Base-by-base conservation (phyloP, 2,113 vertebrate genomes). In the Anoura caudifer region DNA sequence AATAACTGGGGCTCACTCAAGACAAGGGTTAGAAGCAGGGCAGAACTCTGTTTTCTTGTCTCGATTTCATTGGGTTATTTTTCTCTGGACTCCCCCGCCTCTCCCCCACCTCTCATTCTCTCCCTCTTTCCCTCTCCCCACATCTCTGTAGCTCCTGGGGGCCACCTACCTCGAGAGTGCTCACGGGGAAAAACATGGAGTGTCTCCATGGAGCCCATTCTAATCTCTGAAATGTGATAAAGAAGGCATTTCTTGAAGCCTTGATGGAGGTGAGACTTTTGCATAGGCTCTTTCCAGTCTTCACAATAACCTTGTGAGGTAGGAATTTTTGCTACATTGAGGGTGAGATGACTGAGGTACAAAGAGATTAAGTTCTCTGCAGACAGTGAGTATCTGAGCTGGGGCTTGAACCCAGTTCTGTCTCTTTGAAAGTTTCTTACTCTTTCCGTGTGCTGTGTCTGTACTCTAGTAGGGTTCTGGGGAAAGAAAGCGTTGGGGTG, bases 1-100 rank as follows among this genome's bases (percentile, higher is more conserved):
- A 94, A 92, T 33, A 24, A 61, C 69, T 41, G 43, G 9, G 54
- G 31, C 54, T 83, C 59, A 63, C n/a, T 87, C 69, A 38, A 28
- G 84, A 65, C 73, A 65, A 73, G 94, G 94, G 45, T 95, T 73
- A 95, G 36, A 16, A 31, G 19, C n/a, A 97, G 63, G 95, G 92
- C 67, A 97, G 73, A 52, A 63, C 72, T 89, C 43, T 8, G 13
- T 87, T 95, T 92, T 86, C 70, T 95, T 88, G 76, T 96, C 56
- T 94, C 50, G 76, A 20, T 95, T 88, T 94, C 0, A 33, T n/a
- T 95, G 73, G 75, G 63, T 91, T 96, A 76, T 76, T 90, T 96
- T 82, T 83, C 89, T 94, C 31, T 79, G 43, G 84, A 87, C 56
- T 45, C 43, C 8, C 54, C 38, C 87, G n/a, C n/a, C n/a, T n/a